Evolutionary conservation across 1,140 invertebrate species (phyloP).

Genomic region (Macrotrachela quadricornifera): DNA sequence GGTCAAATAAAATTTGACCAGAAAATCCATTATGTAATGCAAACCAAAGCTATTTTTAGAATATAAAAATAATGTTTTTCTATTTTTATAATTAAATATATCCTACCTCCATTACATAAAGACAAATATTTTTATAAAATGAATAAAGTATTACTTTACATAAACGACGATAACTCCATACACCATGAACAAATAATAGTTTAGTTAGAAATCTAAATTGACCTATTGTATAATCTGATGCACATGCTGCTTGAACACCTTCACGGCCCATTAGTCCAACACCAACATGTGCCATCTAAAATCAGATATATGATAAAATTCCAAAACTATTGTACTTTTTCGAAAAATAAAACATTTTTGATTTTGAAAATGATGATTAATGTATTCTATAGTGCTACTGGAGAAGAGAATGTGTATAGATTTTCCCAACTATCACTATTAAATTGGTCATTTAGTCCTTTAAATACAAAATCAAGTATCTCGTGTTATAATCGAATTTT

Average conservation of each 20-base stretch:
- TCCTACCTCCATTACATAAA: constrained; percentile 74
- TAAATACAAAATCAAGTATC: too few species aligned
- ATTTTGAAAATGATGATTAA: too few species aligned
- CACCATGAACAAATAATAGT: constrained; percentile 82
- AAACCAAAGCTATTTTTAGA: constrained; percentile 90
- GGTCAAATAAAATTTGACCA: constrained; percentile 88
- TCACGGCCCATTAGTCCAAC: constrained; percentile 96
- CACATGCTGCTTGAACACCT: constrained; percentile 87
- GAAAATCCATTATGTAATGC: constrained; percentile 92
- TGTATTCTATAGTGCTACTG: too few species aligned
- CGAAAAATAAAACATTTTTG: too few species aligned
- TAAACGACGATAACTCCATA: constrained; percentile 90
- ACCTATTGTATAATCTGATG: constrained; percentile 89
- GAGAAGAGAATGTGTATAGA: too few species aligned
- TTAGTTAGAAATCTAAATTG: constrained; percentile 48
- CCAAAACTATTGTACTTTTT: too few species aligned
- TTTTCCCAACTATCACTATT: too few species aligned
- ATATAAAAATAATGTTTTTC: neutral
- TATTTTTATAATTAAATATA: neutral
- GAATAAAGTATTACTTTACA: constrained; percentile 95
- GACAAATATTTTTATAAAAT: constrained; percentile 97
- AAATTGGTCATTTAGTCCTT: too few species aligned
- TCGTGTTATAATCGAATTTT: too few species aligned
- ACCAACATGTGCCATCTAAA: constrained; percentile 42
- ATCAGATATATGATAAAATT: too few species aligned